phyloP scores from a whole-genome alignment of 2,888 invertebrate species.

The Subacronicta megacephala region DNA sequence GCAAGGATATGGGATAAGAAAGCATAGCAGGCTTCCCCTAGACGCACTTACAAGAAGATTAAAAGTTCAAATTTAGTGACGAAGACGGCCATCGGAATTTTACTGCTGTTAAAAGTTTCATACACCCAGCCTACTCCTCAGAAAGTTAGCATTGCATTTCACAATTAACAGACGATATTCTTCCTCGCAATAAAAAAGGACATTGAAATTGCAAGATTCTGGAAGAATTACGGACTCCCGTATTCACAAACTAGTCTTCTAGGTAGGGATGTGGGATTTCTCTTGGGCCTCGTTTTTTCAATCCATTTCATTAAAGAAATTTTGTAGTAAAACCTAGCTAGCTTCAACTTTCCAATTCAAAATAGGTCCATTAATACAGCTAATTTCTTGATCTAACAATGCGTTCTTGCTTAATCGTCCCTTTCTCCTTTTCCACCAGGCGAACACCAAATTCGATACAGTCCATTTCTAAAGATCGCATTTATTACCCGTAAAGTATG shows the following conservation, averaged over 20 bases:
- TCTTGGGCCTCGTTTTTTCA: conserved; percentile 12
- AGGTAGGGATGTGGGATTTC: background rate
- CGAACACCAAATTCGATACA: conserved; percentile 62
- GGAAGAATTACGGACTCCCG: too few relatives aligned
- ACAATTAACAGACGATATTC: too few relatives aligned
- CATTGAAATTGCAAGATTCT: too few relatives aligned
- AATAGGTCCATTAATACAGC: conserved; percentile 28
- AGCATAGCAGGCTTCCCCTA: too few relatives aligned
- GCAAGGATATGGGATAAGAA: too few relatives aligned
- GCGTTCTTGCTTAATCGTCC: conserved; percentile 37
- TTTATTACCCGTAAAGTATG: conserved; percentile 65
- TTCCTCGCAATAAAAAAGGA: too few relatives aligned
- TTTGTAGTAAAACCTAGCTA: background rate
- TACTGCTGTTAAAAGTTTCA: too few relatives aligned
- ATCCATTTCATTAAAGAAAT: conserved; percentile 7
- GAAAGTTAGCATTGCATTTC: too few relatives aligned
- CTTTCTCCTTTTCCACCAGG: conserved; percentile 38
- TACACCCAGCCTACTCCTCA: too few relatives aligned
- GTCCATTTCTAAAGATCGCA: conserved; percentile 63
- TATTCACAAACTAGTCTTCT: background rate
- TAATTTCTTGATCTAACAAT: conserved; percentile 28
- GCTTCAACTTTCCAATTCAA: conserved; percentile 3
- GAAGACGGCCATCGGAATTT: too few relatives aligned
- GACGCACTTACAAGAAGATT: too few relatives aligned
- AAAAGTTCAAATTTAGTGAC: too few relatives aligned